Evolutionary conservation across 1,140 invertebrate species (phyloP).

Genomic region (Diprion similis): DNA sequence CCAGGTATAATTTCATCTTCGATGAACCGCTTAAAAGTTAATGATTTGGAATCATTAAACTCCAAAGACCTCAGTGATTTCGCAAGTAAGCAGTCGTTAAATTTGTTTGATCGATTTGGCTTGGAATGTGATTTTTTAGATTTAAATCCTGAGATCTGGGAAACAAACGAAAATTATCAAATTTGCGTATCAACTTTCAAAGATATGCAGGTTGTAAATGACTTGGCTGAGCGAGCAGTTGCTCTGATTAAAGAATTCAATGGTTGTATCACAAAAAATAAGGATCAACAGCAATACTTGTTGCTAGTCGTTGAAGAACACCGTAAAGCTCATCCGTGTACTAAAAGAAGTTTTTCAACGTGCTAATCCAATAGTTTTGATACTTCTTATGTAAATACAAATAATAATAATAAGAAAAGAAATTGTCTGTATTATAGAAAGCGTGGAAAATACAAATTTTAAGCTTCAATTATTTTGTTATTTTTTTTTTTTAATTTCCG

Average conservation of each 20-base stretch:
- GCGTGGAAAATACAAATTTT: no score
- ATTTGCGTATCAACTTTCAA: slow-evolving; percentile 32
- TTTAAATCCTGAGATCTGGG: slow-evolving; percentile 27
- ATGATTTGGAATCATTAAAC: slow-evolving; percentile 19
- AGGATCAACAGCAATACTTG: slow-evolving; percentile 35
- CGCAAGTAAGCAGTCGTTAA: slow-evolving; percentile 27
- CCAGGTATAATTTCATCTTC: slow-evolving; percentile 22
- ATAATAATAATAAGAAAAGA: no score
- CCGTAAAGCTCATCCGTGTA: slow-evolving; percentile 25
- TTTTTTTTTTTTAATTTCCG: no score
- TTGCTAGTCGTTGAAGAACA: slow-evolving; percentile 32
- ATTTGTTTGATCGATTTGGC: slow-evolving; percentile 33
- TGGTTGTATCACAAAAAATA: slow-evolving; percentile 23
- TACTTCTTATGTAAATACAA: no score
- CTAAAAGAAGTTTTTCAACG: slow-evolving; percentile 26
- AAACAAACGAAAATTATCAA: slow-evolving; percentile 28
- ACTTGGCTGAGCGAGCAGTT: slow-evolving; percentile 34
- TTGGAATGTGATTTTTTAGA: slow-evolving; percentile 27
- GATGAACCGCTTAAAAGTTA: slow-evolving; percentile 26
- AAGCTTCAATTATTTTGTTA: no score
- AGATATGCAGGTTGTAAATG: slow-evolving; percentile 34
- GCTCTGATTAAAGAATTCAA: slow-evolving; percentile 32
- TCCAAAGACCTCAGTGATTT: slow-evolving; percentile 37
- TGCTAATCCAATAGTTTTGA: no score
- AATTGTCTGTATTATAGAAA: no score